Conservation (phyloP, 2,888 invertebrate species). For the Clistopyga incitator region DNA sequence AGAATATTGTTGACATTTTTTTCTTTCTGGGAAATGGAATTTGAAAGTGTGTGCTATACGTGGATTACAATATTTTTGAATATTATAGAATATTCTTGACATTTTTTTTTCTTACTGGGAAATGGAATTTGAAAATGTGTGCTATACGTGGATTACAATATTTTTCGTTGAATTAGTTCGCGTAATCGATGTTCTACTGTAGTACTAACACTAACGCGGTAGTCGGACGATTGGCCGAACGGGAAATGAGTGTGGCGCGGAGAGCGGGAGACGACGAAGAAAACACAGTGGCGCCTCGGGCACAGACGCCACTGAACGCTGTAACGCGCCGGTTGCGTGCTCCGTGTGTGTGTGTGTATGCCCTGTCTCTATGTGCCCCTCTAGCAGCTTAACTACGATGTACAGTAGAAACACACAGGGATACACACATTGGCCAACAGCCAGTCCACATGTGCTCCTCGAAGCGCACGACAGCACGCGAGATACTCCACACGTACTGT, state of each 20-base stretch:
- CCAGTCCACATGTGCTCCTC: conserved; percentile 24
- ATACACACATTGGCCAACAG: conserved; percentile 14
- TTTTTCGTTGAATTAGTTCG: too few species aligned
- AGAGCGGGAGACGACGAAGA: conserved; percentile 34
- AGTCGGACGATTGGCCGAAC: conserved; percentile 25
- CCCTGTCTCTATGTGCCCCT: conserved; percentile 9
- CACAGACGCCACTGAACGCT: conserved; percentile 72
- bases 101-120: too few species aligned
- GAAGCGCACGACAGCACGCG: conserved; percentile 6
- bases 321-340: not conserved
- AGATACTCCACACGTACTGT: not conserved
- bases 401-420: not conserved
- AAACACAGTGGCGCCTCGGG: conserved; percentile 72
- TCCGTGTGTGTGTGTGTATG: conserved; percentile 5
- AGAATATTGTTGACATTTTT: too few species aligned
- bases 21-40: too few species aligned
- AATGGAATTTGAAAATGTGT: too few species aligned
- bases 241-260: conserved; percentile 30
- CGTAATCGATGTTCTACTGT: too few species aligned
- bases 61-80: too few species aligned
- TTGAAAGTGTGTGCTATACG: too few species aligned
- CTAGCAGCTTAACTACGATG: not conserved
- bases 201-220: not conserved
- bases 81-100: too few species aligned
- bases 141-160: too few species aligned